These are phyloP conservation scores for Meriones psammophilus DNA, from an alignment of 2,797 vertebrate species.

Conservation along the genomic window DNA sequence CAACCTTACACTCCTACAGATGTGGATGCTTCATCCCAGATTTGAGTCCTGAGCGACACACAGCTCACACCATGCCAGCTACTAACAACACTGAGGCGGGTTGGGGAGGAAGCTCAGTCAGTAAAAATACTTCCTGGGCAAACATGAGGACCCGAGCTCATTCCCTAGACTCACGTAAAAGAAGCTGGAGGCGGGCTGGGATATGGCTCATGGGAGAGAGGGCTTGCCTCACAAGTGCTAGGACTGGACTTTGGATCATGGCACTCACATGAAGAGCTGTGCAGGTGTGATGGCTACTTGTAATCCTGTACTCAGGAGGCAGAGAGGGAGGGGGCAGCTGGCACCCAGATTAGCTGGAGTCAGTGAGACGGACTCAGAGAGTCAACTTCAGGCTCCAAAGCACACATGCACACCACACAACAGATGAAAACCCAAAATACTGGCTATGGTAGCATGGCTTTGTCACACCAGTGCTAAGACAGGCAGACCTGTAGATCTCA, in stretches of 20 bases:
- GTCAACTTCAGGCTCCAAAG: background rate
- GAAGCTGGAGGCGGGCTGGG: background rate
- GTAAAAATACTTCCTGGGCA: background rate
- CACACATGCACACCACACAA: too few relatives aligned
- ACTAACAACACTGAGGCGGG: fast-evolving
- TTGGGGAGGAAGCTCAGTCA: too few relatives aligned
- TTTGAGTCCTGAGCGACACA: fast-evolving
- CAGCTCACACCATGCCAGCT: background rate
- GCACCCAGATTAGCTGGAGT: background rate
- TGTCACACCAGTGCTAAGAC: background rate
- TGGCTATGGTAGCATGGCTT: background rate
- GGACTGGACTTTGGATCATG: background rate
- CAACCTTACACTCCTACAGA: background rate
- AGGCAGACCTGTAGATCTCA: background rate
- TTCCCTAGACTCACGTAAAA: background rate
- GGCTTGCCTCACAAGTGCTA: background rate
- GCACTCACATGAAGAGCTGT: background rate
- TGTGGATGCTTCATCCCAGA: fast-evolving
- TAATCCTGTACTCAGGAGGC: background rate
- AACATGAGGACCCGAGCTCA: background rate
- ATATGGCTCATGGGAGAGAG: too few relatives aligned
- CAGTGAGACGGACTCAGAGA: background rate
- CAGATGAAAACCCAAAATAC: background rate
- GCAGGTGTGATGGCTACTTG: background rate
- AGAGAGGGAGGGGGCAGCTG: background rate